Conservation (phyloP, 2,797 vertebrate species). For the Microchirus variegatus region DNA sequence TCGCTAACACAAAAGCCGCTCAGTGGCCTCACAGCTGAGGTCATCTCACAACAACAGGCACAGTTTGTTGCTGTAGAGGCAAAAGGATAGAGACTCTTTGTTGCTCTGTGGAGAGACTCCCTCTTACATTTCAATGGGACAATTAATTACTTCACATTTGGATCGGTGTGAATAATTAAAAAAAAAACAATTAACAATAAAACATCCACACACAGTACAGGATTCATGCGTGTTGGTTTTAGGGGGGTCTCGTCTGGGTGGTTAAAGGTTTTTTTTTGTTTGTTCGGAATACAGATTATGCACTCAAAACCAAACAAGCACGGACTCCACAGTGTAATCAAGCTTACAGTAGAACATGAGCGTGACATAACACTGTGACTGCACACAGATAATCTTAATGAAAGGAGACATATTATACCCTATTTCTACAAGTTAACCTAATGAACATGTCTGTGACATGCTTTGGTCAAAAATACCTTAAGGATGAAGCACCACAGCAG, state of each 20-base stretch:
- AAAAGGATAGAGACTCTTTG: conserved; percentile 63
- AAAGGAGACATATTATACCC: too few relatives aligned
- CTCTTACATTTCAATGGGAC: neutral
- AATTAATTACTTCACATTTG: conserved; percentile 4
- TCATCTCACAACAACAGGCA: conserved; percentile 60
- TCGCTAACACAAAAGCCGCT: conserved; percentile 61
- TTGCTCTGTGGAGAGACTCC: conserved; percentile 17
- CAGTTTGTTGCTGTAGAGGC: conserved; percentile 23
- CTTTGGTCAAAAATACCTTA: too few relatives aligned
- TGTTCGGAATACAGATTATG: conserved; percentile 2
- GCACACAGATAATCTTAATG: neutral
- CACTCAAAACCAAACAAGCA: conserved; percentile 21
- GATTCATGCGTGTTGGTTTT: conserved; percentile 43
- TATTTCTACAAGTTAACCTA: too few relatives aligned
- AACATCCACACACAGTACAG: conserved; percentile 25
- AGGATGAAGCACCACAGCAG: too few relatives aligned
- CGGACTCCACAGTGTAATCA: conserved; percentile 36
- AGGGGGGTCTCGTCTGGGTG: conserved; percentile 8
- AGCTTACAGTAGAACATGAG: conserved; percentile 49
- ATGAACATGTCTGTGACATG: too few relatives aligned
- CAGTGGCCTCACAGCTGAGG: conserved; percentile 66
- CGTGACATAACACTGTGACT: conserved; percentile 34
- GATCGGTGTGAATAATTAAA: neutral
- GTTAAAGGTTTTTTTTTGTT: neutral
- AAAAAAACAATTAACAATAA: neutral